These are phyloP conservation scores for Suillia variegata DNA, from an alignment of 2,888 invertebrate species.

Conservation along the genomic window DNA sequence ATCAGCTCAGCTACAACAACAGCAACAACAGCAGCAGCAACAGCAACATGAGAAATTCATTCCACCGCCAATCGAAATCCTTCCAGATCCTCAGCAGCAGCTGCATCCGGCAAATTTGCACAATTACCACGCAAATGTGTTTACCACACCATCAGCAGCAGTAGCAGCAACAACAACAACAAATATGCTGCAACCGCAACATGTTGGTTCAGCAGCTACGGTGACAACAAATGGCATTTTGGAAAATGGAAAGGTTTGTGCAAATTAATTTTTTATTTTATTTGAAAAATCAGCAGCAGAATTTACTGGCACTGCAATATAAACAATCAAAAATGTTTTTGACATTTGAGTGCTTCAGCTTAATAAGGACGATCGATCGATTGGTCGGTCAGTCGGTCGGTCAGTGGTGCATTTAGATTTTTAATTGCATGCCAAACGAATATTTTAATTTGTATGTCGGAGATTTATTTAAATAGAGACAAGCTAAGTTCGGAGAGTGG, in stretches of 20 bases:
- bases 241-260: conserved; percentile 58
- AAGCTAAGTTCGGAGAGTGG: too few relatives aligned
- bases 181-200: conserved; percentile 29
- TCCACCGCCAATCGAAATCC: conserved; percentile 56
- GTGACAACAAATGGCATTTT: conserved; percentile 49
- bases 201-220: conserved; percentile 28
- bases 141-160: conserved; percentile 41
- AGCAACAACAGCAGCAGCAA: conserved; percentile 32
- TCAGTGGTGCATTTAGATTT: too few relatives aligned
- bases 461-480: too few relatives aligned
- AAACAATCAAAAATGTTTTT: too few relatives aligned
- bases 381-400: too few relatives aligned
- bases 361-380: too few relatives aligned
- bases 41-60: conserved; percentile 47
- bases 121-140: conserved; percentile 48
- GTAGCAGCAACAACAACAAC: conserved; percentile 21
- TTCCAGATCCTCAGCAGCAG: conserved; percentile 43
- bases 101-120: conserved; percentile 34
- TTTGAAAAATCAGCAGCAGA: neutral
- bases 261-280: conserved; percentile 3
- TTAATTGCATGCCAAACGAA: too few relatives aligned
- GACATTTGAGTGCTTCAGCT: too few relatives aligned
- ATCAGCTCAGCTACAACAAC: conserved; percentile 25
- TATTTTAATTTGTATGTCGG: too few relatives aligned
- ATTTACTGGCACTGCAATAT: too few relatives aligned